Percentiles rank a stretch among this genome's conserved stretches.
Evolutionary conservation across 2,113 vertebrate genomes (phyloP).

Genomic region (Axis porcinus): DNA sequence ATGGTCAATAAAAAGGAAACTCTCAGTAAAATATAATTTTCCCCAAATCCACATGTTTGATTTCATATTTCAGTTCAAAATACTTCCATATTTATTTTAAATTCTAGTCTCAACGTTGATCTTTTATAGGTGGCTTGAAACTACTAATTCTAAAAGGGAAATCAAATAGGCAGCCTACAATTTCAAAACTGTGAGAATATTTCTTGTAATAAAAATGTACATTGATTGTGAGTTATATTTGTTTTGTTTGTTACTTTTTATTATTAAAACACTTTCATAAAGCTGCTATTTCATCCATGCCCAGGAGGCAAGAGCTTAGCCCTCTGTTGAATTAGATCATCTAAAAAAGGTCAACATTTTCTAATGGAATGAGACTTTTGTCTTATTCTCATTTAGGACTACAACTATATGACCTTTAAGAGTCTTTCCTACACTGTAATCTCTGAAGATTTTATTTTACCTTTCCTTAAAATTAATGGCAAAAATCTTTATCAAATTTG

Average conservation of each 20-base stretch:
- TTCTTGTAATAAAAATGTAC: background rate
- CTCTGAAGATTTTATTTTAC: conserved; percentile 21
- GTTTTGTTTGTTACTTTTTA: conserved; percentile 51
- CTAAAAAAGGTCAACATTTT: conserved; percentile 58
- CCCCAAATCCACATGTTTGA: background rate
- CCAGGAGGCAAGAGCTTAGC: background rate
- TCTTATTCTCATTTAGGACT: conserved; percentile 54
- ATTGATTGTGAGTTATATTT: background rate
- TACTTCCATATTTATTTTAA: background rate
- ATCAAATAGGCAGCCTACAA: background rate
- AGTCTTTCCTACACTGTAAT: background rate
- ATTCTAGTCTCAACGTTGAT: background rate
- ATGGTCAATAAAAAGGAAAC: conserved; percentile 1
- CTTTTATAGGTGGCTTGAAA: conserved; percentile 3
- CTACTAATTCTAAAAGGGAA: background rate
- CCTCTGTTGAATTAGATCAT: conserved; percentile 40
- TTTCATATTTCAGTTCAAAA: conserved; percentile 3
- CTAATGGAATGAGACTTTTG: conserved; percentile 46
- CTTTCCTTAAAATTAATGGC: background rate
- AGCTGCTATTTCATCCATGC: conserved; percentile 31
- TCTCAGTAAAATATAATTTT: background rate
- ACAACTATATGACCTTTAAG: conserved; percentile 57
- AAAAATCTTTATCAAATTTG: conserved; percentile 2
- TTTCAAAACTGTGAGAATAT: background rate
- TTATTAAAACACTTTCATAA: conserved; percentile 27